Conservation (phyloP, 1,140 invertebrate genomes). For the Diabrotica undecimpunctata region DNA sequence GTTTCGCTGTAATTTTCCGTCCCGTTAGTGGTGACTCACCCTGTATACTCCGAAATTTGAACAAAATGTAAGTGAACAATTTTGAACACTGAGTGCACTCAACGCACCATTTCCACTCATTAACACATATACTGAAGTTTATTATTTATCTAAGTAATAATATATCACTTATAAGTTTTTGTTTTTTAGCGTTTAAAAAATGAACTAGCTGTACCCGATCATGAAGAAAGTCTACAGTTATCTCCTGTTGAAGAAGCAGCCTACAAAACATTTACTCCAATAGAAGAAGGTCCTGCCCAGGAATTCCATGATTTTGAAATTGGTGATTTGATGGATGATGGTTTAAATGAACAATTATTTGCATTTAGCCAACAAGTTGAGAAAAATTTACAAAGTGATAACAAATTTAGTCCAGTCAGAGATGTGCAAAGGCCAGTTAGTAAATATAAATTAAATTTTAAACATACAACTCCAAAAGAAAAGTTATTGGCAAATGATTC, state of each 20-base stretch:
- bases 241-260: constrained; percentile 34
- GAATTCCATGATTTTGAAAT: constrained; percentile 19
- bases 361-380: constrained; percentile 39
- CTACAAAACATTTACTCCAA: constrained; percentile 23
- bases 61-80: no score
- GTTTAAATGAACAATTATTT: constrained; percentile 39
- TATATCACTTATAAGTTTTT: no score
- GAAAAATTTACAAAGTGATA: constrained; percentile 21
- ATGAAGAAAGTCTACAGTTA: constrained; percentile 33
- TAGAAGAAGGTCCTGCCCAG: not conserved
- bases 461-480: not conserved
- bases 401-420: not conserved
- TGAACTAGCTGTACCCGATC: constrained; percentile 35
- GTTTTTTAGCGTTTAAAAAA: constrained; percentile 28
- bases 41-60: no score
- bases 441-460: not conserved
- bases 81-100: no score
- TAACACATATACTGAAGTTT: no score
- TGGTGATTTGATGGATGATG: constrained; percentile 41
- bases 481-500: constrained; percentile 30
- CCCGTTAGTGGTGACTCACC: no score
- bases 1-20: no score
- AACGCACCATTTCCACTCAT: no score
- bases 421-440: no score
- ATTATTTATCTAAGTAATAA: no score